Evolutionary conservation across 2,888 invertebrate species (phyloP), one percentile per base, ranked within the genome.

Genomic region (Mythimna pallens): DNA sequence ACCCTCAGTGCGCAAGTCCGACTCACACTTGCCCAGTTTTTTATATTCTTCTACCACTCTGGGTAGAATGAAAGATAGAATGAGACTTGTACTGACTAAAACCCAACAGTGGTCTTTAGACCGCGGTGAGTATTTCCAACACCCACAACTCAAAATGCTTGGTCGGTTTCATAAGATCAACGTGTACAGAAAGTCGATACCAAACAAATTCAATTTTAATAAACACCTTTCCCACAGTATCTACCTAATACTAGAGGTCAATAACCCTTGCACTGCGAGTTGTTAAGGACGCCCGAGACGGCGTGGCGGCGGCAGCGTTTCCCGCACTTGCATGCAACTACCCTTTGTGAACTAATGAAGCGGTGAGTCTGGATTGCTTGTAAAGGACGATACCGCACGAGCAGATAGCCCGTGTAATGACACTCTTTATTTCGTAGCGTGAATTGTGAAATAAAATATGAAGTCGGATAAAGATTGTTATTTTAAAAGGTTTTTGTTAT

Each of bases 301-400:
- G 58, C 47, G 47, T 10, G 70, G 52, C 10, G 61, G 22, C 30
- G 63, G n/a, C 52, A 12, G 36, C 63, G 66, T 57, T 43, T 55
- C 55, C 66, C 12, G 62, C 73, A 82, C 79, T 79, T 84, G 73
- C 86, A 74, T 81, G 50, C 62, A 65, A 65, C 72, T 63, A 68
- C 68, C 82, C 76, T 78, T 85, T 83, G 74, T 83, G 71, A 62
- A 61, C 70, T 78, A 85, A 78, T 85, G 78, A 74, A 85, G 83
- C 80, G 78, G 72, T 62, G 52, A 80, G 77, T 76, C 73, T 73
- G 57, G 62, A 80, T 80, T 67, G 72, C 83, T 76, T 73, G 73
- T 34, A 76, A 73, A 86, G 76, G 70, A 82, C 69, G 59, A 78
- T 72, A 70, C 65, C 69, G 47, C 84, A 70, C 70, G 83, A 85